Evolutionary conservation across 2,888 invertebrate genomes (phyloP), one percentile per base, ranked within the genome.

Genomic region (Monochamus alternatus): DNA sequence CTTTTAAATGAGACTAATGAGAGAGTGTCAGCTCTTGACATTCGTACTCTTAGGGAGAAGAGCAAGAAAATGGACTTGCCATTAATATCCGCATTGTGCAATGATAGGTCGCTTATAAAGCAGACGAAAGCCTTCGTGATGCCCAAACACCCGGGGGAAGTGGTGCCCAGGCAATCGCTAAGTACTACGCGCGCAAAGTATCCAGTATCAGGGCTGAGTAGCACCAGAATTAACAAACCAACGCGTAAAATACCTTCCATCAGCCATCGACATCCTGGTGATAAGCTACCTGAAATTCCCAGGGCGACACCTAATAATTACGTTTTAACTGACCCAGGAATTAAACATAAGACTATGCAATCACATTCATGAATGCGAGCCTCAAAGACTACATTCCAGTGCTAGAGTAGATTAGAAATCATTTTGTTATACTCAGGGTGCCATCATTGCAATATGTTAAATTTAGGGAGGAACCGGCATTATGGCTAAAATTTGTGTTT

Each of bases 21-120:
- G 12, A 80, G 81, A 64, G 78, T 84, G 51, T 88, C 86, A 58
- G 87, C 89, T 81, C 88, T 94, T 78, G 97, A 97, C 89, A 96
- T 97, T 84, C 94, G 95, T 86, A 93, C 95, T 81, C 90, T 97
- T 78, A 92, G 96, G 75, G 96, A 96, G 89, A 96, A 96, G 90
- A 96, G 96, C 89, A 95, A 95, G 87, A 95, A 96, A 87, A 91
- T 97, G 85, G 97, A 97, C 89, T 91, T 98, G 88, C 98, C 98
- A 30, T 91, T 98, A 77, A 97, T 98, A 86, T 95, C 97, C 76
- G 98, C 97, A 12, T 91, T 98, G 82, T 98, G 97, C 90, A 98
- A 97, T 88, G 98, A 98, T 89, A 93, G 95, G 75, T 95, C 96
- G 76, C 91, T 98, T 85, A 90, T 96, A 75, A 96, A 96, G 89